Evolutionary conservation across 1,140 invertebrate species (phyloP).

Genomic region (Drosophila hydei): DNA sequence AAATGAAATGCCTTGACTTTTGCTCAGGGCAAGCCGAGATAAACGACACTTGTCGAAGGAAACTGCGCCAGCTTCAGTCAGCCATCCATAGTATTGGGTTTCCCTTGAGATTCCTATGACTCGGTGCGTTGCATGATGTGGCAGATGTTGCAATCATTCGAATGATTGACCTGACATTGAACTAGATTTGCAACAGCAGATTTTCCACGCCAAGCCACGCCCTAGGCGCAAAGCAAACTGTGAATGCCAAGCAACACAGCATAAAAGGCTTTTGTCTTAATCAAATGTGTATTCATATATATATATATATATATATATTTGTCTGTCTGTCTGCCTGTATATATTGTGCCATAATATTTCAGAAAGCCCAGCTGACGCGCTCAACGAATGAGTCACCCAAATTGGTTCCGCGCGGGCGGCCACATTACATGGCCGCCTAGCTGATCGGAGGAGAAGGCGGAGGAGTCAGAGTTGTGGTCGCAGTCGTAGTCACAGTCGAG

Average conservation of each 20-base stretch:
- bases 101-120: slow-evolving; percentile 29
- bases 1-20: slow-evolving; percentile 4
- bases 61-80: slow-evolving; percentile 13
- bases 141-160: slow-evolving; percentile 30
- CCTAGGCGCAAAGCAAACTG: slow-evolving; percentile 27
- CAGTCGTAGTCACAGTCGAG: background rate
- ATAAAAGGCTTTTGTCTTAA: slow-evolving; percentile 59
- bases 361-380: slow-evolving; percentile 27
- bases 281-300: slow-evolving; percentile 30
- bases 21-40: slow-evolving; percentile 20
- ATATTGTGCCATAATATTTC: background rate
- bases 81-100: slow-evolving; percentile 8
- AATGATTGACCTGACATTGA: slow-evolving; percentile 61
- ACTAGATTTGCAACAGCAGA: slow-evolving; percentile 46
- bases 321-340: background rate
- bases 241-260: background rate
- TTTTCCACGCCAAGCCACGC: slow-evolving; percentile 45
- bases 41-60: slow-evolving; percentile 18
- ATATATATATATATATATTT: background rate
- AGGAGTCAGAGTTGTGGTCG: no score
- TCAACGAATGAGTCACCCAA: slow-evolving; percentile 47
- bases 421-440: slow-evolving; percentile 4
- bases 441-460: slow-evolving; percentile 9
- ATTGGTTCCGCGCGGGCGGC: slow-evolving; percentile 45
- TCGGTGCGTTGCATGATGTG: background rate